Conservation (phyloP, 37 sponge, comb jelly and placozoan genomes). For the Ianthella basta region DNA sequence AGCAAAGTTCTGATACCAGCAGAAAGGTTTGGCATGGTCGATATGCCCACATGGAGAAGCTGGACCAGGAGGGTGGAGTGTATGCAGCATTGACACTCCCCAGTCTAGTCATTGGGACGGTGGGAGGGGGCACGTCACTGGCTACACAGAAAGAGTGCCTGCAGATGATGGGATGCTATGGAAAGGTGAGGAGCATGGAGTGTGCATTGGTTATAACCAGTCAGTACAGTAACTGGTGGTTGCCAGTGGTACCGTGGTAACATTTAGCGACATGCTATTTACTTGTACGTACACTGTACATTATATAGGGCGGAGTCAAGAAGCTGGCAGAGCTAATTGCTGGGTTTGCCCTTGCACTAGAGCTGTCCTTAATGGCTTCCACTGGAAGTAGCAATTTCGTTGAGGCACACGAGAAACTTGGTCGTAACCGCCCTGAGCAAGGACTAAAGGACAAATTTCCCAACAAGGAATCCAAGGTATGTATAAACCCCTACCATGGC, state of each 20-base stretch:
- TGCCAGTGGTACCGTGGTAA: too few relatives aligned
- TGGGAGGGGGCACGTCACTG: conserved; percentile 79
- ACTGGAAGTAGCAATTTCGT: conserved; percentile 80
- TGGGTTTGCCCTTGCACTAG: conserved; percentile 67
- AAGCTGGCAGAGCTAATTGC: conserved; percentile 77
- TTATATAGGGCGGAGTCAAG: conserved; percentile 35
- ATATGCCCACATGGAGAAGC: not conserved
- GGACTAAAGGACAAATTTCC: conserved; percentile 55
- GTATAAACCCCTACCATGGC: too few relatives aligned
- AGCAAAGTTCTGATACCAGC: not conserved
- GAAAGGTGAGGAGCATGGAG: conserved; percentile 65
- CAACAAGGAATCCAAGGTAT: conserved; percentile 27
- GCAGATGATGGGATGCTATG: conserved; percentile 76
- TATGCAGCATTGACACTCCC: conserved; percentile 64
- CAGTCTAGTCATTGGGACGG: conserved; percentile 63
- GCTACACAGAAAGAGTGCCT: conserved; percentile 86
- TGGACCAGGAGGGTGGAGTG: conserved; percentile 57
- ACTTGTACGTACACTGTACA: not conserved
- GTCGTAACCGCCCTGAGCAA: conserved; percentile 65
- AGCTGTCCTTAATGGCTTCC: conserved; percentile 68
- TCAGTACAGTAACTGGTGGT: too few relatives aligned
- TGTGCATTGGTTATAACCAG: too few relatives aligned
- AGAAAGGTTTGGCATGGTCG: not conserved
- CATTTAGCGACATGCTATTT: too few relatives aligned
- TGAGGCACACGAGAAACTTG: conserved; percentile 72